phyloP scores from a whole-genome alignment of 2,888 invertebrate species.

The Hoplodrina blanda region DNA sequence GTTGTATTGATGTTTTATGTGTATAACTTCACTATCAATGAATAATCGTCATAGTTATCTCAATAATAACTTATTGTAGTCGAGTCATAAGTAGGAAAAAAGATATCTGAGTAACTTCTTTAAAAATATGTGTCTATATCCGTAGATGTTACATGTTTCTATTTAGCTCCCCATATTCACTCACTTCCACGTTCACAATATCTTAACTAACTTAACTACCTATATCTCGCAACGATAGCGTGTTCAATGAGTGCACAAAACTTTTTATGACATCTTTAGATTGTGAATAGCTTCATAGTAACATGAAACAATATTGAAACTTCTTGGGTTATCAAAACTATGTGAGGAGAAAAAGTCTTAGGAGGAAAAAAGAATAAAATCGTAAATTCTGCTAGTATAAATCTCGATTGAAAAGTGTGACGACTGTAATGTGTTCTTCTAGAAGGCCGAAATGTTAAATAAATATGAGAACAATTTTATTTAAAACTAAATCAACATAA shows the following conservation, averaged over 20 bases:
- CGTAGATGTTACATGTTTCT: background rate
- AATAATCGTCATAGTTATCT: conserved; percentile 11
- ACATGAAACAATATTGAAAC: background rate
- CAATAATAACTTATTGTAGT: conserved; percentile 16
- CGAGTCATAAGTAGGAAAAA: conserved; percentile 9
- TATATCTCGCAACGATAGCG: background rate
- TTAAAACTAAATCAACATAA: background rate
- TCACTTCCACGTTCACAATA: background rate
- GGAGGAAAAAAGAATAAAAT: background rate
- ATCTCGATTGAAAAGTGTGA: background rate
- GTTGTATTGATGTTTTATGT: conserved; percentile 30
- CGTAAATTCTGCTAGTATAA: no score
- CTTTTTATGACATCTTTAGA: conserved; percentile 37
- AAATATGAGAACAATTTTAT: background rate
- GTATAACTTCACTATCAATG: conserved; percentile 22
- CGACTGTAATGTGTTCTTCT: background rate
- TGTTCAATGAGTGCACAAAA: conserved; percentile 17
- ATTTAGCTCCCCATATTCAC: background rate
- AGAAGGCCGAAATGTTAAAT: background rate
- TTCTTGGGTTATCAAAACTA: background rate
- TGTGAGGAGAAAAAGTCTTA: background rate
- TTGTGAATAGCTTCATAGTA: conserved; percentile 10
- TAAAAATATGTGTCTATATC: background rate
- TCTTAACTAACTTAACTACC: background rate
- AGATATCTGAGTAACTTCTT: background rate